Evolutionary conservation across 2,113 vertebrate genomes (phyloP), one percentile per base, ranked within the genome.

Genomic region (Passer montanus): DNA sequence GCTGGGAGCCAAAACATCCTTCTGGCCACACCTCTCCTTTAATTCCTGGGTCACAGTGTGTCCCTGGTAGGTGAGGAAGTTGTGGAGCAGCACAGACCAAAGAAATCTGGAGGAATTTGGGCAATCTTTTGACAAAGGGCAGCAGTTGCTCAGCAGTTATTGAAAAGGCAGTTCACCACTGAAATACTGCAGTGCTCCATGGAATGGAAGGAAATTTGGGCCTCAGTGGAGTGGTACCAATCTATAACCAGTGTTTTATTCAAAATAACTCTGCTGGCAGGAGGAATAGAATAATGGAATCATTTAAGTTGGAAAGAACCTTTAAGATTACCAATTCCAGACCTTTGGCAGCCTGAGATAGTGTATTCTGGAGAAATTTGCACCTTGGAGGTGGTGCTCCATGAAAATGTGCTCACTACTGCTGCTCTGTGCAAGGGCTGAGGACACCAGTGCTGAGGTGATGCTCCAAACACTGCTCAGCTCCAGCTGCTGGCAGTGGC

Each of bases 371-470:
- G 41, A 53, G 72, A 68, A 13, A 35, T 33, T 43, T 37, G 11
- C 39, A 3, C 37, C 39, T 16, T 5, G 30, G 50, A 2, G 0
- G 3, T 1, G 4, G 5, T 20, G 28, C 2, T 63, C 43, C 6
- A 1, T 1, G 35, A 10, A 27, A 43, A 44, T 0, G 0, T 3
- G 13, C 28, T 59, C 62, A 8, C 1, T 14, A 0, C 13, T 10
- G 26, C 67, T 52, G 15, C 43, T 5, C 27, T 15, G 26, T 44
- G 47, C 24, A 1, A 11, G 16, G 58, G 31, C 1, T 24, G 31
- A 59, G 37, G 39, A 13, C 41, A 8, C 4, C 31, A 41, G 35
- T 0, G 2, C 18, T 17, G 70, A 22, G 21, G 2, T 5, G 63
- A 63, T 33, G 24, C 47, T 33, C 16, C 24, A 1, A 50, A 20